Conservation (phyloP, 2,113 vertebrate species). For the Pitta sordida region DNA sequence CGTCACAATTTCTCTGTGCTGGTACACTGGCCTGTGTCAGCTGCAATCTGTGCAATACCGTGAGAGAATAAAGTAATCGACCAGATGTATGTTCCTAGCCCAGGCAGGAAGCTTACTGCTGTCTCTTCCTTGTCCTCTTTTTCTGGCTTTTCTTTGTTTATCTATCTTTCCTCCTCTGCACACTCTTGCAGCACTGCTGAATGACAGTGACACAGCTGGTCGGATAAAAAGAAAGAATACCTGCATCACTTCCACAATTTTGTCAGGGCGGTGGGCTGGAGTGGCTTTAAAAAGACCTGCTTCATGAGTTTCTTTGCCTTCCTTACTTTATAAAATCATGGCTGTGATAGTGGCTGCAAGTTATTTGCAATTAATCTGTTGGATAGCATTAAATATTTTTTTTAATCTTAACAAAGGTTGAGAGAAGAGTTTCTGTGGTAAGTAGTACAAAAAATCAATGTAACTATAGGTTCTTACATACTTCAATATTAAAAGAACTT, state of each 20-base stretch:
- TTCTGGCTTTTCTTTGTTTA: background rate
- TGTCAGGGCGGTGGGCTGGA: no score
- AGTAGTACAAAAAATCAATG: background rate
- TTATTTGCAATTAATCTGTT: background rate
- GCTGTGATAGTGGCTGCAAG: background rate
- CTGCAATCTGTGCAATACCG: background rate
- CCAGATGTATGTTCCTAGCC: background rate
- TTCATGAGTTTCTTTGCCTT: background rate
- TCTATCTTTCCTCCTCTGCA: background rate
- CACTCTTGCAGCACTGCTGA: background rate
- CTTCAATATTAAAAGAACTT: background rate
- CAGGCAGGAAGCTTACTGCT: background rate
- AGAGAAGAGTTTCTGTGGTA: background rate
- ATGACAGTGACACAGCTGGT: background rate
- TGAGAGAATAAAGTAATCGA: background rate
- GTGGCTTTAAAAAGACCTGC: background rate
- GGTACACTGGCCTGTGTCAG: background rate
- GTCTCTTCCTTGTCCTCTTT: background rate
- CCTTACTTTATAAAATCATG: background rate
- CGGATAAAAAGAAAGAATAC: background rate
- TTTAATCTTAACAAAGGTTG: background rate
- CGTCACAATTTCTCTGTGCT: background rate
- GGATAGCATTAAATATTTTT: background rate
- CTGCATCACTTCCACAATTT: background rate
- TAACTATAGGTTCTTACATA: background rate